Base-by-base conservation (phyloP, 2,113 vertebrate genomes). In the Zootoca vivipara region DNA sequence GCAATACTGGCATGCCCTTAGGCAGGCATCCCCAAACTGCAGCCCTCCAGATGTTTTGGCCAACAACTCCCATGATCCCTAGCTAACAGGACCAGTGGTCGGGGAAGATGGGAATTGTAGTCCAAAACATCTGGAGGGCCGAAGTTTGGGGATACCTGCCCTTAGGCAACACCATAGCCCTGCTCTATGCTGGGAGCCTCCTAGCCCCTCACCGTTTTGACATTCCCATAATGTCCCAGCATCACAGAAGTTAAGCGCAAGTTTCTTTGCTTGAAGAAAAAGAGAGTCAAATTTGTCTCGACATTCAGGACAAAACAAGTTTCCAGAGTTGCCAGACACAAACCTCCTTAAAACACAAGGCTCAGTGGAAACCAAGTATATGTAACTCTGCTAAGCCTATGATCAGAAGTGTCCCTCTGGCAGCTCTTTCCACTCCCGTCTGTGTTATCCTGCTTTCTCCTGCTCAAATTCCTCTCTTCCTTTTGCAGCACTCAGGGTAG, bases 221-320 rank as follows among this genome's bases (percentile, higher is more conserved):
- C 67, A 70, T 70, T 30, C 26, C 67, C 26, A 70, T 70, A 30
- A 70, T 70, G 30, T 28, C 28, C 26, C 67, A 70, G 15, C 9
- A 70, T 46, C 46, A 46, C 46, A 10, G 9, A 46, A 92, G 75
- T 26, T 79, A 83, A 85, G 20, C 20, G 77, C 56, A 85, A 91
- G n/a, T 40, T 85, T 30, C 73, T 87, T 46, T 89, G 62, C 78
- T 1, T 5, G 9, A 24, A 84, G 7, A 56, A 87, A 56, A 58
- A 5, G n/a, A 42, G 2, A 38, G 65, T 70, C 42, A 7, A 56
- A 52, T 70, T 20, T 62, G 40, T 75, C 89, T 89, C 56, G 7
- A 62, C 5, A 87, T 58, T 69, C 6, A 42, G 8, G 79, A 7
- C 9, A 85, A 87, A 52, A 70, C 75, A 81, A 85, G n/a, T n/a